Conservation (phyloP, 2,113 vertebrate species). For the Myiagra hebetior region DNA sequence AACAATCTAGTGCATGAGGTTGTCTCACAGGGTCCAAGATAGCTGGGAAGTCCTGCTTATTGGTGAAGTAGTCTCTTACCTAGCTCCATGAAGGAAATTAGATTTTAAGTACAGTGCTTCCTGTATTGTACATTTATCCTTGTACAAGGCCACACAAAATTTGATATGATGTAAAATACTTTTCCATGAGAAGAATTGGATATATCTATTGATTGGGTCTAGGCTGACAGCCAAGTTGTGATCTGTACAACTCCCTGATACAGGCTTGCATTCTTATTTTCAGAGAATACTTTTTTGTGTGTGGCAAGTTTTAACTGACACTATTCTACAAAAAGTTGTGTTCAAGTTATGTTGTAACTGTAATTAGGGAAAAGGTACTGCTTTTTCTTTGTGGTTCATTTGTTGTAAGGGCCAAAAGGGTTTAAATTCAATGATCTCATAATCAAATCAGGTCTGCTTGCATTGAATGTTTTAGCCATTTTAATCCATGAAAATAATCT, state of each 20-base stretch:
- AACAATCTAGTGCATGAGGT: not conserved
- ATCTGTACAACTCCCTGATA: not conserved
- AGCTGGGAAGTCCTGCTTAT: not conserved
- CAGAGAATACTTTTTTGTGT: not conserved
- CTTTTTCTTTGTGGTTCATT: not conserved
- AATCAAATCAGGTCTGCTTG: not conserved
- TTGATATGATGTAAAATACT: not conserved
- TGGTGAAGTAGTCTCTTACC: not conserved
- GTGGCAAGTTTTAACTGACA: not conserved
- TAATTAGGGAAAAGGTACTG: not conserved
- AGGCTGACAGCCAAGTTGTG: not conserved
- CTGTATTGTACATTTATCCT: not conserved
- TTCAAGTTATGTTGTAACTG: not conserved
- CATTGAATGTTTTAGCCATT: not conserved
- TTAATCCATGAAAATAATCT: not conserved
- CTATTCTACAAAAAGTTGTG: not conserved
- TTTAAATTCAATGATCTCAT: not conserved
- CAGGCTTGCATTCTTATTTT: not conserved
- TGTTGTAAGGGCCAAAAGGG: not conserved
- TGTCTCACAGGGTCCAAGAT: not conserved
- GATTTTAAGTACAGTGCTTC: not conserved
- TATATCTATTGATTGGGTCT: not conserved
- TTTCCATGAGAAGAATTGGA: not conserved
- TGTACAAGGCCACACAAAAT: not conserved
- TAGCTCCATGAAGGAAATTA: not conserved